phyloP scores from a whole-genome alignment of 1,140 invertebrate species.

The Heliconius nattereri region DNA sequence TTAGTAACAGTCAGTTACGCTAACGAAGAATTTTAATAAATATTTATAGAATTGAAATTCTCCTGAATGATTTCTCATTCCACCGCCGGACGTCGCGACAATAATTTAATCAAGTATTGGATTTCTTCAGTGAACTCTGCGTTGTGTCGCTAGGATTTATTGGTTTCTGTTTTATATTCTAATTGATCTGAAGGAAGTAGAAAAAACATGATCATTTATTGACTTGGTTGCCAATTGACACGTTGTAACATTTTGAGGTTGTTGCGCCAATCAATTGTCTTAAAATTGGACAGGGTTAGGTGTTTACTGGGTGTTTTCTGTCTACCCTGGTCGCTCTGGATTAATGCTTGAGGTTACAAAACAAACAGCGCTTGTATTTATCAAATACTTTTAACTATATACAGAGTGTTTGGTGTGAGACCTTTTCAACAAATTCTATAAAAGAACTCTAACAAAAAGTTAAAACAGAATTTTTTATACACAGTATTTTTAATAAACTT shows the following conservation, averaged over 20 bases:
- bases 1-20: too few species aligned
- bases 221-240: too few species aligned
- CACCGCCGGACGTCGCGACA: not conserved
- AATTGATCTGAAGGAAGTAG: not conserved
- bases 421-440: not conserved
- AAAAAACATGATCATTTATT: not conserved
- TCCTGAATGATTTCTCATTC: not conserved
- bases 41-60: not conserved
- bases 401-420: not conserved
- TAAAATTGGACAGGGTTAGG: too few species aligned
- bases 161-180: not conserved
- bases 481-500: not conserved
- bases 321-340: too few species aligned
- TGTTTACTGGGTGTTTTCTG: too few species aligned
- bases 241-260: too few species aligned
- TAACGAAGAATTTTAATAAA: too few species aligned
- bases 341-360: not conserved
- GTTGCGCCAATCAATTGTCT: too few species aligned
- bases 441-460: not conserved
- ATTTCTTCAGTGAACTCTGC: conserved; percentile 3
- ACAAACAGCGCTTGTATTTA: not conserved
- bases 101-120: conserved; percentile 13
- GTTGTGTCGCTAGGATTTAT: not conserved
- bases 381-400: not conserved
- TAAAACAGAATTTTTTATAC: not conserved